Conservation (phyloP, 2,888 invertebrate genomes). For the Oscheius sp. region DNA sequence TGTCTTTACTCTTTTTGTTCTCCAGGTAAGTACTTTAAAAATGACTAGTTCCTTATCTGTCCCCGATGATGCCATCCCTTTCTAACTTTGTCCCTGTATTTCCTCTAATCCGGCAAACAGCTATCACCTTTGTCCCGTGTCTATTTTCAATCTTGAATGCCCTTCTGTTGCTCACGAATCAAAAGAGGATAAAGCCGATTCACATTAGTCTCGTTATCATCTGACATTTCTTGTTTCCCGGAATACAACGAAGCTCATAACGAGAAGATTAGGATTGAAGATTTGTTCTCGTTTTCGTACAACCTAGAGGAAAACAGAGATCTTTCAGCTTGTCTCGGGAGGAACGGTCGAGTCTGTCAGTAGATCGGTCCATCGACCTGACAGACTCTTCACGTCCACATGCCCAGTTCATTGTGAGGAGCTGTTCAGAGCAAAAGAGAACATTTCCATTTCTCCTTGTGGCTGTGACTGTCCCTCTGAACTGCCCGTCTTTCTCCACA, state of each 20-base stretch:
- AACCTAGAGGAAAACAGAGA: neutral
- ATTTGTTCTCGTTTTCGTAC: no score
- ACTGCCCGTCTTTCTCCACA: slow-evolving; percentile 57
- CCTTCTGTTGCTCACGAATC: no score
- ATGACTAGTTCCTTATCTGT: neutral
- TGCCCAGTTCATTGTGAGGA: slow-evolving; percentile 60
- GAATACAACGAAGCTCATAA: no score
- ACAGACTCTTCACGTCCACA: slow-evolving; percentile 53
- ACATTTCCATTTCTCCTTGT: slow-evolving; percentile 34
- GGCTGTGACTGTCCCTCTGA: slow-evolving; percentile 56
- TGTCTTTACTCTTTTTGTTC: neutral
- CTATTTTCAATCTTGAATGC: no score
- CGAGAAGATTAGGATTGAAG: no score
- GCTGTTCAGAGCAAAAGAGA: slow-evolving; percentile 45
- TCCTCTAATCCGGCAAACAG: no score
- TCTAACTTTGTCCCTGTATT: no score
- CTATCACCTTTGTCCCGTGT: no score
- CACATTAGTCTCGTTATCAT: no score
- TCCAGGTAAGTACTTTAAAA: neutral
- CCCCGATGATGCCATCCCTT: no score
- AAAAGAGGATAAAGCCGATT: no score
- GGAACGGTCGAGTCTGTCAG: slow-evolving; percentile 6
- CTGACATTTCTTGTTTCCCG: no score
- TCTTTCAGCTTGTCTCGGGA: slow-evolving; percentile 3
- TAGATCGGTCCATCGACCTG: slow-evolving; percentile 35